Evolutionary conservation across 2,797 vertebrate genomes (phyloP).

Genomic region (Trichosurus vulpecula): DNA sequence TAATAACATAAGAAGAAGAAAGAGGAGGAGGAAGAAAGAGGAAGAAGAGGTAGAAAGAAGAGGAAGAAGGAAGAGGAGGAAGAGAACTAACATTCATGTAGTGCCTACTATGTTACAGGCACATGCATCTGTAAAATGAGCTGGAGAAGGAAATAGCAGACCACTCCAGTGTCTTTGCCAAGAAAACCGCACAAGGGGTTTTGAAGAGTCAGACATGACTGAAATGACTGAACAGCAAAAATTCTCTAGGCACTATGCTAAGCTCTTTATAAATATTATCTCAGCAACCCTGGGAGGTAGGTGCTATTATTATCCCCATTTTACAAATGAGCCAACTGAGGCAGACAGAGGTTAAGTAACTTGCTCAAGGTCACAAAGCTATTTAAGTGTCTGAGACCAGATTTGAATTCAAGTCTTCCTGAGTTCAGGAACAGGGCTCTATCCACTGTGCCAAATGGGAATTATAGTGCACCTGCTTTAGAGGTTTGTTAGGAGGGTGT

Average conservation of each 20-base stretch:
- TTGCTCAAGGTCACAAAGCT: not conserved
- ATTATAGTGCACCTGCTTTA: too few species aligned
- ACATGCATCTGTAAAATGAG: not conserved
- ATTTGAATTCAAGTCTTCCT: not conserved
- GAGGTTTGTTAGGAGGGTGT: too few species aligned
- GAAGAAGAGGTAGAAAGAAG: not conserved
- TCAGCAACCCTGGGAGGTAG: not conserved
- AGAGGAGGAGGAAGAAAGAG: not conserved
- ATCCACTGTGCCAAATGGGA: not conserved
- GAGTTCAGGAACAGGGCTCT: not conserved
- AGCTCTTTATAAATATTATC: not conserved
- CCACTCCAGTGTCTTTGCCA: not conserved
- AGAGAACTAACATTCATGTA: not conserved
- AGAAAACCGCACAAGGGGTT: not conserved
- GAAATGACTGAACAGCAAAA: not conserved
- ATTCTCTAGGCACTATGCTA: not conserved
- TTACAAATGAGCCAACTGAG: not conserved
- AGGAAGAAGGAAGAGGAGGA: not conserved
- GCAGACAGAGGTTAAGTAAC: not conserved
- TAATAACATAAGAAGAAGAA: not conserved
- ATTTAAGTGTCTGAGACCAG: not conserved
- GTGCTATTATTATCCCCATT: not conserved
- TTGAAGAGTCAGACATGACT: not conserved
- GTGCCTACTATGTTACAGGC: not conserved
- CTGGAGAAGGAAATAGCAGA: not conserved